Evolutionary conservation across 1,140 invertebrate genomes (phyloP), one percentile per base, ranked within the genome.

Genomic region (Lamellibrachia luymesi): DNA sequence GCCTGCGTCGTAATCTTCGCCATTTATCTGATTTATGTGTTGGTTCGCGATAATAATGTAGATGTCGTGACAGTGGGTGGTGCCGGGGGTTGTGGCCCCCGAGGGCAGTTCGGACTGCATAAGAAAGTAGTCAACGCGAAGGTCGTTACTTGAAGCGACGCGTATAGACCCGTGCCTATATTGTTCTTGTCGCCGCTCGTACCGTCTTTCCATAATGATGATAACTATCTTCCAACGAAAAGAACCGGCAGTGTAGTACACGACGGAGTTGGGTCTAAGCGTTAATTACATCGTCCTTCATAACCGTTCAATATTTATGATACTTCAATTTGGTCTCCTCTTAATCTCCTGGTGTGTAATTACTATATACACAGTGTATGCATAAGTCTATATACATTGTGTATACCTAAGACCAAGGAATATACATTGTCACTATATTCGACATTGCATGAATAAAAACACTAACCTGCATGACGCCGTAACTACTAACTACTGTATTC

Each of bases 21-120:
- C 64, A 80, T 80, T 80, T 80, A 80, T 80, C 64, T 80, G 64
- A 80, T 80, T 80, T 80, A 80, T 80, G 64, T 22, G 64, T 80
- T 80, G 64, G 8, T 80, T 80, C 25, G 64, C 64, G 64, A 80
- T 80, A 22, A 4, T 80, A 80, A 80, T 80, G 64, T 80, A 80
- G 64, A 80, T 80, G 64, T 80, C 64, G 2, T 22, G 64, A 10
- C 64, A 22, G 5, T 17, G 64, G 64, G 64, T 17, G 64, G 64
- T 80, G 64, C 64, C 64, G 64, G 64, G 64, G 64, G 64, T 80
- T 80, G 64, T 17, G 13, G 64, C 64, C 64, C 64, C 25, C 25
- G 17, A 22, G 13, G 64, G 64, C 17, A 80, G 13, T 6, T 8
- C 13, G 25, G 64, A 80, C 64, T 80, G 64, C 64, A 80, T 80